A percentile compares a stretch with the other conserved stretches of the same genome.
phyloP scores from a whole-genome alignment of 92 coral and sea anemone genomes.

The Montipora capitata region DNA sequence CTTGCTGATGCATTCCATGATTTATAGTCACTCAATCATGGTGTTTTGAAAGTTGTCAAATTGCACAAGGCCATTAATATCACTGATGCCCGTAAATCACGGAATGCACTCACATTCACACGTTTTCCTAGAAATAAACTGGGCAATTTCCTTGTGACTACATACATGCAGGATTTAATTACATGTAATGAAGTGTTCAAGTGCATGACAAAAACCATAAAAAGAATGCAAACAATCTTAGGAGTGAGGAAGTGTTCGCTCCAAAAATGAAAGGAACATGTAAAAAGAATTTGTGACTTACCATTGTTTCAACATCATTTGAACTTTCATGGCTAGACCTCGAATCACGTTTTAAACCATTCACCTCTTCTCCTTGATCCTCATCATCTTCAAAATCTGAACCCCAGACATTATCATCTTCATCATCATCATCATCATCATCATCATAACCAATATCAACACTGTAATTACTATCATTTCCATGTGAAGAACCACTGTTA shows the following conservation, averaged over 20 bases:
- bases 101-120: slow-evolving; percentile 37
- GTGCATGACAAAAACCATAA: too few species aligned
- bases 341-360: neutral
- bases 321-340: slow-evolving; percentile 40
- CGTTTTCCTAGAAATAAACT: too few species aligned
- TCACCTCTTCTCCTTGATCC: slow-evolving; percentile 29
- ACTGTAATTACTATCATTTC: slow-evolving; percentile 9
- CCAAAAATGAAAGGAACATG: neutral
- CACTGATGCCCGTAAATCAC: slow-evolving; percentile 70
- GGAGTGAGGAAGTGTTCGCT: too few species aligned
- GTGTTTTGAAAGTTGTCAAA: too few species aligned
- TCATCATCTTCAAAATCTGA: slow-evolving; percentile 39
- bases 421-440: slow-evolving; percentile 29
- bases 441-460: neutral
- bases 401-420: slow-evolving; percentile 53
- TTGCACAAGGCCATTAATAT: slow-evolving; percentile 7
- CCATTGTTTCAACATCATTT: slow-evolving; percentile 32
- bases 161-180: too few species aligned
- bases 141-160: too few species aligned
- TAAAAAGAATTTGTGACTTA: slow-evolving; percentile 1
- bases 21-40: too few species aligned
- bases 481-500: neutral
- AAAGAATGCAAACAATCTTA: too few species aligned
- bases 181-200: too few species aligned
- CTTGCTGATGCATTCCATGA: too few species aligned